Evolutionary conservation across 1,140 invertebrate species (phyloP).

Genomic region (Littorina saxatilis): DNA sequence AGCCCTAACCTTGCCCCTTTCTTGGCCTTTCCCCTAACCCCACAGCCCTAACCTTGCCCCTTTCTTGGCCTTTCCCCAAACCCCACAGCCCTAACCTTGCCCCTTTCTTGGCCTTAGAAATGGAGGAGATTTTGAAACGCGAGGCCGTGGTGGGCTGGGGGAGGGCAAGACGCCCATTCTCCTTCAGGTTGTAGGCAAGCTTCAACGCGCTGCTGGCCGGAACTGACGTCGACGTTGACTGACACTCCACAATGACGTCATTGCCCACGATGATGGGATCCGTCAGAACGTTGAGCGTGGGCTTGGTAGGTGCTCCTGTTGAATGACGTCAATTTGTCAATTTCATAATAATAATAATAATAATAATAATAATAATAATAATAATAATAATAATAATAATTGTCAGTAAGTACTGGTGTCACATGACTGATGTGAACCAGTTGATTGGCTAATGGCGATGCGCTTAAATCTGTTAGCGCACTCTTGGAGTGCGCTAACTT

Average conservation of each 20-base stretch:
- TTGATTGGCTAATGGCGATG: no score
- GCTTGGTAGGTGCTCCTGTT: constrained; percentile 27
- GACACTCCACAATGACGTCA: constrained; percentile 36
- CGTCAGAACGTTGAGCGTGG: not conserved
- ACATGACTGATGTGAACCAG: no score
- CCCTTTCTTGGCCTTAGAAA: constrained; percentile 16
- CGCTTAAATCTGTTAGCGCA: no score
- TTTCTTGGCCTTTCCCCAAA: no score
- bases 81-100: not conserved
- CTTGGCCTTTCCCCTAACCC: no score
- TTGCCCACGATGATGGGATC: constrained; percentile 28
- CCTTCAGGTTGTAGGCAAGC: constrained; percentile 37
- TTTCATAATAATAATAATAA: no score
- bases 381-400: no score
- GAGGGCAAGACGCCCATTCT: constrained; percentile 34
- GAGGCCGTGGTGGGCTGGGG: constrained; percentile 7
- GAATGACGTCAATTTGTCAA: not conserved
- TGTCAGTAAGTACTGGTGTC: no score
- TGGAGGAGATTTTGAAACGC: constrained; percentile 30
- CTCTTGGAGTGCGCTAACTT: no score
- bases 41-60: no score
- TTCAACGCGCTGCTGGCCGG: constrained; percentile 1
- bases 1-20: no score
- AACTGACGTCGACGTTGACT: constrained; percentile 17
- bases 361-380: no score